Percentiles rank a stretch among this genome's conserved stretches.
These are phyloP conservation scores for Agriopis aurantiaria DNA, from an alignment of 2,888 invertebrate genomes.

Conservation along the genomic window DNA sequence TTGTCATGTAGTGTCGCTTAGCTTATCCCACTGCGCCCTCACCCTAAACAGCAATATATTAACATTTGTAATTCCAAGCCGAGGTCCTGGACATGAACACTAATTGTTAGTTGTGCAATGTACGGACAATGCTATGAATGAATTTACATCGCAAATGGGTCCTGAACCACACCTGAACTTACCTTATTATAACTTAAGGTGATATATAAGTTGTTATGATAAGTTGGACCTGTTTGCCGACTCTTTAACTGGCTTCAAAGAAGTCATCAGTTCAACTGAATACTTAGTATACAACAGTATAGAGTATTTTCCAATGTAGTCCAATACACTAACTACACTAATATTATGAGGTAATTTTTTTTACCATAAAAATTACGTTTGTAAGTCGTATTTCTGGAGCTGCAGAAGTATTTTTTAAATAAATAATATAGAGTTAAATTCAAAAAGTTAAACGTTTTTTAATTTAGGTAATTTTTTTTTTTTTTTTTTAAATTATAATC, in stretches of 20 bases:
- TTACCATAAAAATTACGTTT: too few relatives aligned
- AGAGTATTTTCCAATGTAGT: too few relatives aligned
- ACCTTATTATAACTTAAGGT: conserved; percentile 13
- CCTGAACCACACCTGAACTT: background rate
- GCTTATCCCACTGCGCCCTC: background rate
- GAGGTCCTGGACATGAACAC: conserved; percentile 58
- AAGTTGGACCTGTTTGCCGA: background rate
- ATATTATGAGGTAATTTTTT: too few relatives aligned
- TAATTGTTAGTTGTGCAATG: conserved; percentile 70
- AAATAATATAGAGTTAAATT: too few relatives aligned
- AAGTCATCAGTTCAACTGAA: background rate
- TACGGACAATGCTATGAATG: conserved; percentile 63
- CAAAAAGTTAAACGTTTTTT: too few relatives aligned
- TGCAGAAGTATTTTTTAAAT: too few relatives aligned
- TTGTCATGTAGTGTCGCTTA: background rate
- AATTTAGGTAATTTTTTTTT: too few relatives aligned
- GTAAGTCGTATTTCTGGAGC: too few relatives aligned
- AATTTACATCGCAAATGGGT: conserved; percentile 65
- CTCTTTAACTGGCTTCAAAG: background rate
- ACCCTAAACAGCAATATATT: conserved; percentile 15
- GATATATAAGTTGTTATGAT: conserved; percentile 15
- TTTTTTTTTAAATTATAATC: too few relatives aligned
- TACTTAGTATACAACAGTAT: background rate
- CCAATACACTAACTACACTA: too few relatives aligned
- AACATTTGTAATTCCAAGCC: conserved; percentile 49